Evolutionary conservation across 2,888 invertebrate genomes (phyloP).

Genomic region (Cheilosia grossa): DNA sequence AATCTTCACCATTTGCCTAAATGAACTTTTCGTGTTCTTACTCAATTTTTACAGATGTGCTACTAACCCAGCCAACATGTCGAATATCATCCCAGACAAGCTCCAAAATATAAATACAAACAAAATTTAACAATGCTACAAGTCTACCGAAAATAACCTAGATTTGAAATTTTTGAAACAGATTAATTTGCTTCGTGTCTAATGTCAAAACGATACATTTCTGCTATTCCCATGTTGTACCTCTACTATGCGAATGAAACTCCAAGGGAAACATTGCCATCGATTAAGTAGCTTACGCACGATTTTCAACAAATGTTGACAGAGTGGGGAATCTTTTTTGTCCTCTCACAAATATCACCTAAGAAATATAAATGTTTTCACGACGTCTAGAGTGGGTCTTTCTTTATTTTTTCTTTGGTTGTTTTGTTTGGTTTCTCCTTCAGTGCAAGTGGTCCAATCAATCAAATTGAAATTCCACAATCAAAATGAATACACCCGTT

Average conservation of each 20-base stretch:
- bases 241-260: constrained; percentile 29
- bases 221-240: constrained; percentile 19
- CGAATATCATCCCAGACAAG: constrained; percentile 33
- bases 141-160: constrained; percentile 56
- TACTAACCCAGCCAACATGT: constrained; percentile 16
- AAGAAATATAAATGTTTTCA: constrained; percentile 62
- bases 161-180: constrained; percentile 52
- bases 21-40: constrained; percentile 34
- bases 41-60: constrained; percentile 12
- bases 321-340: constrained; percentile 46
- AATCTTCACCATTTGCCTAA: constrained; percentile 20
- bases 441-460: constrained; percentile 72
- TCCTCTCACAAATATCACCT: constrained; percentile 68
- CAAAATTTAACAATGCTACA: constrained; percentile 15
- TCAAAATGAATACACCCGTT: constrained; percentile 59
- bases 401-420: background rate
- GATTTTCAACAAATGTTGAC: constrained; percentile 56
- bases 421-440: constrained; percentile 17
- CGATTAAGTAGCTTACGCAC: constrained; percentile 61
- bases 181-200: constrained; percentile 56
- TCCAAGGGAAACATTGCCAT: constrained; percentile 61
- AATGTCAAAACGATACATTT: constrained; percentile 58
- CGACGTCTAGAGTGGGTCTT: constrained; percentile 31
- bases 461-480: constrained; percentile 70
- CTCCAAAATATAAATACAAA: constrained; percentile 9